Conservation (phyloP, 1,140 invertebrate genomes). For the Cylas formicarius region DNA sequence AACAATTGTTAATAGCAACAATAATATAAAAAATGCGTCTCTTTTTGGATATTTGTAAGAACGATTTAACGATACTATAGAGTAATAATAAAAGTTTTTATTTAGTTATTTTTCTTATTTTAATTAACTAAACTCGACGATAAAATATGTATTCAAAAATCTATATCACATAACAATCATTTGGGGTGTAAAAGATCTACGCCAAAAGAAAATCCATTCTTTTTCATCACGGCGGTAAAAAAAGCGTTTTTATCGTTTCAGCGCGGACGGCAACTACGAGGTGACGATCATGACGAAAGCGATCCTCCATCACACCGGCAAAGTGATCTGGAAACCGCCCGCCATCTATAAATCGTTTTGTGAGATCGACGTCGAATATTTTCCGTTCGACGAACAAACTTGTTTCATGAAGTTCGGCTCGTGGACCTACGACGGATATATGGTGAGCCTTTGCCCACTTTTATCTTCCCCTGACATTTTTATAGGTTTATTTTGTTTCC, state of each 20-base stretch:
- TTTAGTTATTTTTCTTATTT: neutral
- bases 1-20: too few species aligned
- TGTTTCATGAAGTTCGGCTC: constrained; percentile 98
- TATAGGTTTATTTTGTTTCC: too few species aligned
- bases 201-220: neutral
- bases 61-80: neutral
- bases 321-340: constrained; percentile 94
- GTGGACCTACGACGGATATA: constrained; percentile 88
- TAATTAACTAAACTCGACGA: neutral
- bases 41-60: too few species aligned
- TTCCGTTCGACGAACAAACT: constrained; percentile 92
- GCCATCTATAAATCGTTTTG: constrained; percentile 98
- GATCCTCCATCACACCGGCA: constrained; percentile 84
- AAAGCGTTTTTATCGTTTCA: constrained; percentile 45
- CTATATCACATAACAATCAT: neutral
- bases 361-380: constrained; percentile 94
- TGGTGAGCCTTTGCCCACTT: constrained; percentile 59
- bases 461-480: too few species aligned
- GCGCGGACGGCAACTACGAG: constrained; percentile 96
- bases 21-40: too few species aligned
- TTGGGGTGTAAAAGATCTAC: neutral
- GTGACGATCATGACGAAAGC: constrained; percentile 97
- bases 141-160: neutral
- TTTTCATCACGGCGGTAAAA: too few species aligned
- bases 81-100: neutral